Evolutionary conservation across 2,113 vertebrate genomes (phyloP), one percentile per base, ranked within the genome.

Genomic region (Hippocampus guttulatus): DNA sequence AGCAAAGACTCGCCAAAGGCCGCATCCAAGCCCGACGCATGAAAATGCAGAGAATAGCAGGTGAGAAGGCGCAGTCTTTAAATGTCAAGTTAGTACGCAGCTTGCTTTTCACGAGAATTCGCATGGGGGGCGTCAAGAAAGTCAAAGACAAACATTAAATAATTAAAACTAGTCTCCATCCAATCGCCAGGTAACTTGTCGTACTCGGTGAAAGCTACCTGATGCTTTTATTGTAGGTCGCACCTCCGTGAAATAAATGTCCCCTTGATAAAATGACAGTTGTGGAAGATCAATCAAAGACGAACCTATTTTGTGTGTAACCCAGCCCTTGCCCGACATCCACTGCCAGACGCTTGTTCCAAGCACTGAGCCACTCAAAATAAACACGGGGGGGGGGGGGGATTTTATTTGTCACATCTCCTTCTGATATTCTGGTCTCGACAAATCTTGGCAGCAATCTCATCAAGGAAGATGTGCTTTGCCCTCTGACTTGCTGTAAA

Each of bases 31-130:
- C 97, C 0, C 91, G 97, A 3, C 95, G 96, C 51, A 97, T 95
- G 93, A 99, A 99, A 84, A 98, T 98, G 97, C 97, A 99, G 83
- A 93, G 96, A 64, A 99, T 99, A 67, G 94, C 96, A 21, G 97
- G 97, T 97, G 73, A 88, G 76, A 1, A 11, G 40, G 0, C 0
- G 7, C 15, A 7, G 16, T 7, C 33, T 45, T 45, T 45, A 10
- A 45, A 45, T 45, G 6, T 14, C 43, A 3, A 45, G 43, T 3
- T 15, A 2, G 43, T 45, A 15, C 43, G 14, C 15, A 15, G n/a
- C 14, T 27, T 25, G 20, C 6, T 14, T 30, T 71, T 76, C 69
- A 71, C 68, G 38, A 25, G 70, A 65, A 78, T 64, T 64, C 40
- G 47, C 47, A 30, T 27, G 9, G 43, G 1, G 38, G 1, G 4